phyloP scores from a whole-genome alignment of 2,113 vertebrate species.

The Numida meleagris region DNA sequence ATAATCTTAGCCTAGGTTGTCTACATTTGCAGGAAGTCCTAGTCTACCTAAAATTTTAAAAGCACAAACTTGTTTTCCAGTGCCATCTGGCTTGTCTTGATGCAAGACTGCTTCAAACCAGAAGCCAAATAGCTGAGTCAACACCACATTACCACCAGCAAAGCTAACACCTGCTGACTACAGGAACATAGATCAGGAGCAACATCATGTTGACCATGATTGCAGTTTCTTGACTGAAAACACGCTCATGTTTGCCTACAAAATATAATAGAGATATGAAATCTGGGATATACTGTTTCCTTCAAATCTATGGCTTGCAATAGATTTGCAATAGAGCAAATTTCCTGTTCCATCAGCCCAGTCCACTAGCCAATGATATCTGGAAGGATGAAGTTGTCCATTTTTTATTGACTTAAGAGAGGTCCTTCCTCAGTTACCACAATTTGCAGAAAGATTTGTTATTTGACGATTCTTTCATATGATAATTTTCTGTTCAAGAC shows the following conservation, averaged over 20 bases:
- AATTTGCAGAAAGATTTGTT: neutral
- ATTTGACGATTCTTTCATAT: neutral
- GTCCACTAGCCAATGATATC: too few relatives aligned
- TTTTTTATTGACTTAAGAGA: too few relatives aligned
- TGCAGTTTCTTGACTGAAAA: neutral
- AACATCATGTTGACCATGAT: neutral
- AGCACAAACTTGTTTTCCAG: neutral
- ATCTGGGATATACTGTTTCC: neutral
- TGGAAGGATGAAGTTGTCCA: too few relatives aligned
- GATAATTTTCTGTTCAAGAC: neutral
- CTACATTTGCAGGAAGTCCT: neutral
- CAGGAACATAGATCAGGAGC: neutral
- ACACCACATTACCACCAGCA: neutral
- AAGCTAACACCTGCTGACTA: neutral
- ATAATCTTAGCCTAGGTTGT: neutral
- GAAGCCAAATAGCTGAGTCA: neutral
- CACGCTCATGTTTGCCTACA: neutral
- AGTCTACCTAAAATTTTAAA: neutral
- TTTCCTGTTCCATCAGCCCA: too few relatives aligned
- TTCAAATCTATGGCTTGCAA: too few relatives aligned
- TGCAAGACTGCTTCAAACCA: neutral
- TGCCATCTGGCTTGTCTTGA: neutral
- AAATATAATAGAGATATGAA: neutral
- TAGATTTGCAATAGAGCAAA: too few relatives aligned
- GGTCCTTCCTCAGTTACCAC: neutral